A percentile compares a stretch with the other conserved stretches of the same genome.
These are phyloP conservation scores for Lynx canadensis DNA, from an alignment of 2,113 vertebrate genomes.

Conservation along the genomic window DNA sequence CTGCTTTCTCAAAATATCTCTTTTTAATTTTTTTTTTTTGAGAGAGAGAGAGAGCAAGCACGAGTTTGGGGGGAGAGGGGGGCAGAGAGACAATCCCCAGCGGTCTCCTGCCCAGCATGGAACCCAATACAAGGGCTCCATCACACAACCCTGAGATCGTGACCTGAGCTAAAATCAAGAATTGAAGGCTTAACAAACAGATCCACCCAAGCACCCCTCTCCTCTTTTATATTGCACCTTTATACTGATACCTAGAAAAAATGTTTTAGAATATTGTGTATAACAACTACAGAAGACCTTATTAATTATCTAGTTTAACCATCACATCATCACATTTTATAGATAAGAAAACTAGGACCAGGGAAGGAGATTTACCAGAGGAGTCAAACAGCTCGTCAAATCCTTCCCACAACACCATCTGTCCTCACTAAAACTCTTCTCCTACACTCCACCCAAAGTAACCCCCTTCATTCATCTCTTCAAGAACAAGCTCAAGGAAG, in stretches of 20 bases:
- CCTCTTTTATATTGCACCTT: background rate
- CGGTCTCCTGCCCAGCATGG: too few relatives aligned
- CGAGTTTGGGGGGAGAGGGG: too few relatives aligned
- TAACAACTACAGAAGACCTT: background rate
- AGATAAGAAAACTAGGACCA: background rate
- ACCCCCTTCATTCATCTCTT: background rate
- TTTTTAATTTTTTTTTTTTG: background rate
- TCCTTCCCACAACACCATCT: background rate
- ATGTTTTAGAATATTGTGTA: background rate
- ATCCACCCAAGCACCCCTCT: too few relatives aligned
- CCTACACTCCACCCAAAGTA: background rate
- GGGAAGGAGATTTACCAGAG: background rate
- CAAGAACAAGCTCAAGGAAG: background rate
- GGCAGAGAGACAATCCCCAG: too few relatives aligned
- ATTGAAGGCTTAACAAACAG: too few relatives aligned
- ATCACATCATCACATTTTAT: background rate
- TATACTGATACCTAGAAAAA: background rate
- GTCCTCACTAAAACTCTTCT: background rate
- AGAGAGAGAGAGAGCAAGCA: too few relatives aligned
- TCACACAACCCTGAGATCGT: too few relatives aligned
- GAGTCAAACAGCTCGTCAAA: background rate
- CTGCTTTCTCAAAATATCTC: background rate
- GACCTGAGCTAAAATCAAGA: too few relatives aligned
- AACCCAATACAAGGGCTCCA: too few relatives aligned
- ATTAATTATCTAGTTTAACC: background rate